Conservation (phyloP, 2,797 vertebrate species). For the Thripadectes ignobilis region DNA sequence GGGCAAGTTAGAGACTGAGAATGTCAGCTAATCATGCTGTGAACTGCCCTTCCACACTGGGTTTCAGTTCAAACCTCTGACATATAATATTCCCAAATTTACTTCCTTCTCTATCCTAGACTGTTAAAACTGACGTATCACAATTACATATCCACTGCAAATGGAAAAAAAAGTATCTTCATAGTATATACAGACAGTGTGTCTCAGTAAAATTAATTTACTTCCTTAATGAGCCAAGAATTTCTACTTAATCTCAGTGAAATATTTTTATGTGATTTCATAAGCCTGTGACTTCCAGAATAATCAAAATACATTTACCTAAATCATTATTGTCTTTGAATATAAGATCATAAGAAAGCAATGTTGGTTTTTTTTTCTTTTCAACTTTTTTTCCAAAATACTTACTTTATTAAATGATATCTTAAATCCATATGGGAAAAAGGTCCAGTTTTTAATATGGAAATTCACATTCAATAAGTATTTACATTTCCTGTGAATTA, state of each 20-base stretch:
- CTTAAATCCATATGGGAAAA: neutral
- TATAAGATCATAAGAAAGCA: neutral
- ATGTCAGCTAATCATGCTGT: neutral
- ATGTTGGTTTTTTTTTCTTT: neutral
- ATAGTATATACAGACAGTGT: neutral
- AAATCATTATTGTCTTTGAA: neutral
- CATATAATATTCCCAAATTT: neutral
- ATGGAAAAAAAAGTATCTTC: neutral
- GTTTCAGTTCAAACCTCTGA: neutral
- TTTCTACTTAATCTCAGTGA: neutral
- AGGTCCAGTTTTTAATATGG: neutral
- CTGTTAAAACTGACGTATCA: neutral
- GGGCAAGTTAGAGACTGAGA: neutral
- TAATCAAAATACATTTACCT: neutral
- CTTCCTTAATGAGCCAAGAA: neutral
- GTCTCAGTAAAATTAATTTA: neutral
- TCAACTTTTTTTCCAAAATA: neutral
- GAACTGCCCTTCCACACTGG: neutral
- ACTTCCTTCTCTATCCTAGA: neutral
- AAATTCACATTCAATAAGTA: neutral
- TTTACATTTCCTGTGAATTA: neutral
- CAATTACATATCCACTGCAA: neutral
- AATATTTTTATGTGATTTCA: neutral
- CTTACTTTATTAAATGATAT: neutral
- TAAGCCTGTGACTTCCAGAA: neutral